Percentiles rank a stretch among this genome's conserved stretches.
Evolutionary conservation across 23 tunicate genomes (phyloP).

Genomic region (Styela clava): DNA sequence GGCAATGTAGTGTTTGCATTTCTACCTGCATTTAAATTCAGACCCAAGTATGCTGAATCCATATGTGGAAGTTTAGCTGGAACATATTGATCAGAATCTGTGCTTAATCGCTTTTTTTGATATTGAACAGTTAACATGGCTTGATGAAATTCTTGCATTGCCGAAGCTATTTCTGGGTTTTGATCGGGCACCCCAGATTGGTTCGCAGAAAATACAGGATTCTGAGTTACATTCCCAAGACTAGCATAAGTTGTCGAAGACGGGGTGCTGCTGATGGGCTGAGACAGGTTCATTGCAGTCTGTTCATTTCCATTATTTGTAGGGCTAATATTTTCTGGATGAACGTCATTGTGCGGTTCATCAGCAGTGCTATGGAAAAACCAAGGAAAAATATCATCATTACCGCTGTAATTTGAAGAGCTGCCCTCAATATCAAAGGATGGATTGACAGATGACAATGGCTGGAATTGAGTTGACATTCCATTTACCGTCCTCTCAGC

Average conservation of each 20-base stretch:
- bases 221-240: neutral
- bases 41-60: neutral
- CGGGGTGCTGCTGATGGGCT: neutral
- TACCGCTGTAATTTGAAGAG: neutral
- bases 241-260: neutral
- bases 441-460: neutral
- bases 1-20: neutral
- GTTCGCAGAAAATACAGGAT: neutral
- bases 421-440: neutral
- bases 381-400: slow-evolving; percentile 20
- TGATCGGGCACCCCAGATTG: neutral
- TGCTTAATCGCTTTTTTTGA: slow-evolving; percentile 1
- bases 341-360: neutral
- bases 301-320: neutral
- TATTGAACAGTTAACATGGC: slow-evolving; percentile 22
- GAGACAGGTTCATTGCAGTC: neutral
- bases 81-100: neutral
- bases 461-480: neutral
- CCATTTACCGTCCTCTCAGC: neutral
- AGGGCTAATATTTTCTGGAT: neutral
- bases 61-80: neutral
- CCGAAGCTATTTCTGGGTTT: slow-evolving; percentile 20
- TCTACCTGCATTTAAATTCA: too few species aligned
- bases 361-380: slow-evolving; percentile 9
- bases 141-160: slow-evolving; percentile 31